phyloP scores from a whole-genome alignment of 1,140 invertebrate genomes.

The Gonatopus flavifemur region DNA sequence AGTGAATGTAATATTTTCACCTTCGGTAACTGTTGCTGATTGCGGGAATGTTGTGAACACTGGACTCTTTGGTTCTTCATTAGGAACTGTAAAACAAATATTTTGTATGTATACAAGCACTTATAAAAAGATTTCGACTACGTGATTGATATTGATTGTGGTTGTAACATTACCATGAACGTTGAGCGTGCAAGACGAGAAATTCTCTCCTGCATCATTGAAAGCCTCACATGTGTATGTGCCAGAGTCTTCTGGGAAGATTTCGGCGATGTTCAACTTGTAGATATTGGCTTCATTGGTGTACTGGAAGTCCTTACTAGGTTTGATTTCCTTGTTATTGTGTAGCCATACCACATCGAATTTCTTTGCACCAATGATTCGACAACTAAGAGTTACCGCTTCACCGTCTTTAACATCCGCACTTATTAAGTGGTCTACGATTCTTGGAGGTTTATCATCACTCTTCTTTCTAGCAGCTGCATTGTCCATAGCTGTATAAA shows the following conservation, averaged over 20 bases:
- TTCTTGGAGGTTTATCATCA: slow-evolving; percentile 77
- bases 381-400: slow-evolving; percentile 78
- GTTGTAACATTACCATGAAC: slow-evolving; percentile 65
- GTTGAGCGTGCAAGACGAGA: slow-evolving; percentile 85
- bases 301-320: slow-evolving; percentile 94
- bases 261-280: slow-evolving; percentile 88
- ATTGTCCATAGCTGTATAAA: slow-evolving; percentile 66
- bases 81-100: slow-evolving; percentile 67
- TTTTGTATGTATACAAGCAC: not conserved
- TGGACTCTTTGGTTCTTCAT: slow-evolving; percentile 81
- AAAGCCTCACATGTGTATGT: slow-evolving; percentile 96
- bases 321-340: slow-evolving; percentile 95
- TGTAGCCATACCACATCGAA: slow-evolving; percentile 95
- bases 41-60: slow-evolving; percentile 86
- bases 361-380: slow-evolving; percentile 83
- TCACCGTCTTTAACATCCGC: slow-evolving; percentile 84
- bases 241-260: slow-evolving; percentile 92
- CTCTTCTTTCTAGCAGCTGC: slow-evolving; percentile 57
- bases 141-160: not conserved
- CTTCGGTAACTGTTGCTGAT: slow-evolving; percentile 81
- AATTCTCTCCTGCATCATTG: slow-evolving; percentile 91
- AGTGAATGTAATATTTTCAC: slow-evolving; percentile 77
- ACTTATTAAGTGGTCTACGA: slow-evolving; percentile 81
- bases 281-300: slow-evolving; percentile 87
- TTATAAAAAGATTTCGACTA: not conserved